Evolutionary conservation across 2,797 vertebrate species (phyloP).

Genomic region (Arrhamphus sclerolepis): DNA sequence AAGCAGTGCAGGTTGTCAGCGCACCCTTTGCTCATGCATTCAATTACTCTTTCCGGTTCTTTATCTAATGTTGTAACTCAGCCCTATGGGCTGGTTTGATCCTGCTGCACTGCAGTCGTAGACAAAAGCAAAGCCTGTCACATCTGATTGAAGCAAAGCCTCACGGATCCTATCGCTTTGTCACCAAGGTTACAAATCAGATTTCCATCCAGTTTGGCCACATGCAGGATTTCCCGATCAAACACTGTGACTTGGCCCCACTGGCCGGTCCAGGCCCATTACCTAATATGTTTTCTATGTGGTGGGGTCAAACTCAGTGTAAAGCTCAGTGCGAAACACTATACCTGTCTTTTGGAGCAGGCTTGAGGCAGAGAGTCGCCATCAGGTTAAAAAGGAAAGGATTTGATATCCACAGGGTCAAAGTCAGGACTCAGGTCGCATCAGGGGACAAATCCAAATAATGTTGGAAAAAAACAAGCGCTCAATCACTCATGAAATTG

Average conservation of each 20-base stretch:
- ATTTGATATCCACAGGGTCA: slow-evolving; percentile 65
- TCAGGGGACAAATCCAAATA: slow-evolving; percentile 57
- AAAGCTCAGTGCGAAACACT: slow-evolving; percentile 92
- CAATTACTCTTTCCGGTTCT: slow-evolving; percentile 59
- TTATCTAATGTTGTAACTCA: slow-evolving; percentile 67
- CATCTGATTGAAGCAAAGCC: slow-evolving; percentile 86
- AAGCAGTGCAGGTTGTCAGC: slow-evolving; percentile 62
- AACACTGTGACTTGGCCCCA: slow-evolving; percentile 87
- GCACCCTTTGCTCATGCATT: slow-evolving; percentile 61
- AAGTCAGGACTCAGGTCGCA: slow-evolving; percentile 53
- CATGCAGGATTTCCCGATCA: slow-evolving; percentile 93
- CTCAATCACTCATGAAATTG: slow-evolving; percentile 22
- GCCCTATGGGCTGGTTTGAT: slow-evolving; percentile 49
- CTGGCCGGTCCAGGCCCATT: slow-evolving; percentile 80
- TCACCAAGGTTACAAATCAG: slow-evolving; percentile 95
- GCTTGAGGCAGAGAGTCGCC: slow-evolving; percentile 64
- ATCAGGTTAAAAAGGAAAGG: slow-evolving; percentile 62
- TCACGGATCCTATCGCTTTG: slow-evolving; percentile 85
- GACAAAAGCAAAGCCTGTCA: slow-evolving; percentile 84
- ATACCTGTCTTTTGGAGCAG: slow-evolving; percentile 80
- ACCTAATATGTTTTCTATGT: slow-evolving; percentile 94
- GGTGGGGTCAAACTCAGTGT: slow-evolving; percentile 91
- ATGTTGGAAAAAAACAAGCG: slow-evolving; percentile 45
- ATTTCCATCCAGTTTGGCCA: slow-evolving; percentile 90
- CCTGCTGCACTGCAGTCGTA: slow-evolving; percentile 75